Evolutionary conservation across 2,797 vertebrate species (phyloP).

Genomic region (Lacerta viridis): DNA sequence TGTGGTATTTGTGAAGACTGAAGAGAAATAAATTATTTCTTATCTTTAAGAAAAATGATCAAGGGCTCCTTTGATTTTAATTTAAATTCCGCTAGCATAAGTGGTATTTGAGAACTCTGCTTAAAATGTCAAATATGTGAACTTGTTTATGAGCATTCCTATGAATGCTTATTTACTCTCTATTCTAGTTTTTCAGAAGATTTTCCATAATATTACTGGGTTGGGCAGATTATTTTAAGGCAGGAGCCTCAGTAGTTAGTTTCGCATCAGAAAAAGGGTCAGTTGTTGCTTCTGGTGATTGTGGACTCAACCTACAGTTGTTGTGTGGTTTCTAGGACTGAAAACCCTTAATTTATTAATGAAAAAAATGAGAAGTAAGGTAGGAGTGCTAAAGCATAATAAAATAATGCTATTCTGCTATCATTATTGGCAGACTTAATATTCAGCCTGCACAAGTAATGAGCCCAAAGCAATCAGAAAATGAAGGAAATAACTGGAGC

Average conservation of each 20-base stretch:
- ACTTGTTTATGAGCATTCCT: constrained; percentile 10
- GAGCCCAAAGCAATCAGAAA: constrained; percentile 36
- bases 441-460: constrained; percentile 37
- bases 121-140: constrained; percentile 31
- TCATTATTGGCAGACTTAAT: not conserved
- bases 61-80: constrained; percentile 75
- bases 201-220: not conserved
- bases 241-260: not conserved
- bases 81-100: constrained; percentile 51
- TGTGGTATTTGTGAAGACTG: constrained; percentile 93
- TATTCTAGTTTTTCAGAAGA: not conserved
- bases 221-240: not conserved
- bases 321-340: not conserved
- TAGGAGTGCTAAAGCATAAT: not conserved
- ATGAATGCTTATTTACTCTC: not conserved
- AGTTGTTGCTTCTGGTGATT: not conserved
- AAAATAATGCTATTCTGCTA: constrained; percentile 16
- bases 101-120: constrained; percentile 48
- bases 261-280: not conserved
- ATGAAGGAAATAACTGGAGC: constrained; percentile 19
- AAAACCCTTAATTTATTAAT: not conserved
- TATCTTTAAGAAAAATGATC: constrained; percentile 81
- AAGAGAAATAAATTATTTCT: constrained; percentile 96
- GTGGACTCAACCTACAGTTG: not conserved
- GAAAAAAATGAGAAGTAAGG: not conserved